phyloP scores from a whole-genome alignment of 2,113 vertebrate species.

The Okapia johnstoni region DNA sequence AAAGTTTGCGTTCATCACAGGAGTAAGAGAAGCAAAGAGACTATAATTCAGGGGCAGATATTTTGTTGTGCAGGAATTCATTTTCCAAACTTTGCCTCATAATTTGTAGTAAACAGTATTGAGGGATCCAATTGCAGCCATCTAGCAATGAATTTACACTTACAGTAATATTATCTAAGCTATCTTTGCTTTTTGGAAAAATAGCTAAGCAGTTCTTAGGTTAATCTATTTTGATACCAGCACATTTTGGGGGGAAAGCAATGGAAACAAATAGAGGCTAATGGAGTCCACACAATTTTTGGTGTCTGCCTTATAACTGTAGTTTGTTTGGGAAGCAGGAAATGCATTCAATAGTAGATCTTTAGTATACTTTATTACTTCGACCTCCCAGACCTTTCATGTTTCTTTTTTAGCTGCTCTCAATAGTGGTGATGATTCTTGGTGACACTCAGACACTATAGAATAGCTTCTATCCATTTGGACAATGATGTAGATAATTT shows the following conservation, averaged over 20 bases:
- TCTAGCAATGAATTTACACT: not conserved
- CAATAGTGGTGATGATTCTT: not conserved
- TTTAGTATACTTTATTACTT: not conserved
- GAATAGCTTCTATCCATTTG: not conserved
- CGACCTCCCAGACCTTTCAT: not conserved
- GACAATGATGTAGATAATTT: not conserved
- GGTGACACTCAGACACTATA: not conserved
- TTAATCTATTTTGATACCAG: not conserved
- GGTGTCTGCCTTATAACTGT: not conserved
- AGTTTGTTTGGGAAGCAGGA: not conserved
- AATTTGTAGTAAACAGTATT: not conserved
- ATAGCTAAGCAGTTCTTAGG: not conserved
- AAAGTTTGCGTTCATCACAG: not conserved
- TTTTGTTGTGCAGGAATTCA: not conserved
- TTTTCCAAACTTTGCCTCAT: not conserved
- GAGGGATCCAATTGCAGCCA: not conserved
- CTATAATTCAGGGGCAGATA: not conserved
- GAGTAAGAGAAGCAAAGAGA: not conserved
- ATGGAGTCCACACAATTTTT: not conserved
- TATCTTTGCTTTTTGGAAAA: constrained; percentile 2
- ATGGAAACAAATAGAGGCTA: not conserved
- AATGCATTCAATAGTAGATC: not conserved
- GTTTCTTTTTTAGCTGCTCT: not conserved
- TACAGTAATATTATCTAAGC: not conserved
- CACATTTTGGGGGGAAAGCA: not conserved